phyloP scores from a whole-genome alignment of 37 sponge, comb jelly and placozoan species.

The Cliona cf. orientalis region DNA sequence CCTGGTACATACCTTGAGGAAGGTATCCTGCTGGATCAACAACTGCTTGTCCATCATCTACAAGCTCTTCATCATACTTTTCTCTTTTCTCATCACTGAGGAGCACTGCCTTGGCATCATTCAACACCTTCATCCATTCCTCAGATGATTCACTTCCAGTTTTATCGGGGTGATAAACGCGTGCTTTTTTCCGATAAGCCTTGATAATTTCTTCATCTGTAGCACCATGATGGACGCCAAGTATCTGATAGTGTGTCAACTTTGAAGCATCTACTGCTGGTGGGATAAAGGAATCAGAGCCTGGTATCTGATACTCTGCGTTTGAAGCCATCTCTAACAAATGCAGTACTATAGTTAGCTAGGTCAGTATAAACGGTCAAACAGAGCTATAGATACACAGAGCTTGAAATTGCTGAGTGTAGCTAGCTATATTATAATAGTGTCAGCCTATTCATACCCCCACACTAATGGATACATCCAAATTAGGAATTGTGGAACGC shows the following conservation, averaged over 20 bases:
- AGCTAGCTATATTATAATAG: too few relatives aligned
- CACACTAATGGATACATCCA: too few relatives aligned
- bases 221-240: slow-evolving; percentile 3
- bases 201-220: slow-evolving; percentile 7
- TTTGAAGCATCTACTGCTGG: not conserved
- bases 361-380: too few relatives aligned
- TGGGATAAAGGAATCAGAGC: slow-evolving; percentile 3
- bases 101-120: slow-evolving; percentile 9
- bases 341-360: too few relatives aligned
- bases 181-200: slow-evolving; percentile 21
- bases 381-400: too few relatives aligned
- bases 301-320: slow-evolving; percentile 1
- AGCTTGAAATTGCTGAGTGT: too few relatives aligned
- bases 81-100: not conserved
- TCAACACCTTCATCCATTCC: slow-evolving; percentile 10
- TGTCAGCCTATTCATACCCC: too few relatives aligned
- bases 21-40: slow-evolving; percentile 12
- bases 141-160: not conserved
- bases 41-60: slow-evolving; percentile 6
- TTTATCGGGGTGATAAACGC: slow-evolving; percentile 6
- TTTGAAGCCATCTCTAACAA: too few relatives aligned
- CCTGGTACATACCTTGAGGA: not conserved
- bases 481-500: too few relatives aligned
- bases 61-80: slow-evolving; percentile 16
- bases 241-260: slow-evolving; percentile 13